phyloP scores from a whole-genome alignment of 30 jellyfish, hydroid and myxozoan genomes.

The Aurelia aurita complex sp. Pacific region DNA sequence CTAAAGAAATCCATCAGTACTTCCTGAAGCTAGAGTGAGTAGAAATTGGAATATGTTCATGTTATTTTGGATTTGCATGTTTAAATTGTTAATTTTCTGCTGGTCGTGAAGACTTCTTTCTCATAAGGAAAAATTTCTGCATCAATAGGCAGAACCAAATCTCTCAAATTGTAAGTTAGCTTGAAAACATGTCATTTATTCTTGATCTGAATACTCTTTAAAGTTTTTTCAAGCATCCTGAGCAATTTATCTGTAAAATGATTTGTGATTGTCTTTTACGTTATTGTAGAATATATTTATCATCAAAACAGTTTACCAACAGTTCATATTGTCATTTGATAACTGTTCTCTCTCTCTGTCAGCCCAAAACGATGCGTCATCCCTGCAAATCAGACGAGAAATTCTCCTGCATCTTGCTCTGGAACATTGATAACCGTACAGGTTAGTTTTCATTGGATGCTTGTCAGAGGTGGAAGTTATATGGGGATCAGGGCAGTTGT shows the following conservation, averaged over 20 bases:
- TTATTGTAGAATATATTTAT: not conserved
- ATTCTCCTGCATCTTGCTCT: not conserved
- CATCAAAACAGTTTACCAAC: not conserved
- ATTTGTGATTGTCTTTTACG: not conserved
- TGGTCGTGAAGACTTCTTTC: not conserved
- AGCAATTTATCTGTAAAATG: no score
- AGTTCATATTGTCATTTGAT: not conserved
- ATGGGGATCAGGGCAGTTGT: not conserved
- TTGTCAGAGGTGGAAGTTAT: not conserved
- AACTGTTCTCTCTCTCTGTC: not conserved
- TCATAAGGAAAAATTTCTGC: not conserved
- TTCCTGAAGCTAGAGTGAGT: slow-evolving; percentile 61
- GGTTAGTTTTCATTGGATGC: not conserved
- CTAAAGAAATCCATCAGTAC: slow-evolving; percentile 45
- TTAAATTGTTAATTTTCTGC: not conserved
- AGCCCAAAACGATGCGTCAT: slow-evolving; percentile 49
- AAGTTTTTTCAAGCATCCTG: no score
- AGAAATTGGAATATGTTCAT: no score
- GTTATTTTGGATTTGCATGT: not conserved
- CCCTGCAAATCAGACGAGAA: slow-evolving; percentile 4
- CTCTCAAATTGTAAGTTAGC: no score
- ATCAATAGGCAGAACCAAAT: no score
- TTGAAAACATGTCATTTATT: no score
- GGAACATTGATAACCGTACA: slow-evolving; percentile 48
- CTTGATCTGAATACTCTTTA: no score